Conservation (phyloP, 2,888 invertebrate species). For the Limulus polyphemus region DNA sequence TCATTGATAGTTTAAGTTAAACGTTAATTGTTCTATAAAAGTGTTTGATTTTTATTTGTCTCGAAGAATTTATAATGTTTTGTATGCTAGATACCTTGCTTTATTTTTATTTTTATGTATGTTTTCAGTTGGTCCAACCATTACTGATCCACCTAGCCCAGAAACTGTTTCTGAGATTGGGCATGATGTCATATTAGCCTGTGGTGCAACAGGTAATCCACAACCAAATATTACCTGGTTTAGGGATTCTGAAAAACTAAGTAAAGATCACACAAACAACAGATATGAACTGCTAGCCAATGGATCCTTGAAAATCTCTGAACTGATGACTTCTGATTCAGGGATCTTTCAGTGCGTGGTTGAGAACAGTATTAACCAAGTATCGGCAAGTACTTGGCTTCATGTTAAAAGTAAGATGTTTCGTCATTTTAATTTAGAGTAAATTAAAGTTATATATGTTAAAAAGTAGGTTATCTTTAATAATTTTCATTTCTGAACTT, state of each 20-base stretch:
- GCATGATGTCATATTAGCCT: slow-evolving; percentile 27
- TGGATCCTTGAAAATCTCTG: slow-evolving; percentile 65
- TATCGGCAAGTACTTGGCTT: slow-evolving; percentile 77
- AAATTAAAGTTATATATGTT: background rate
- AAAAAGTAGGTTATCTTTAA: background rate
- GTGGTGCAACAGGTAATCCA: slow-evolving; percentile 24
- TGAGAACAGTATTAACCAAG: slow-evolving; percentile 76
- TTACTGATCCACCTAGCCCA: slow-evolving; percentile 8
- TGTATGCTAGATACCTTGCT: too few relatives aligned
- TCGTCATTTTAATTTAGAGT: background rate
- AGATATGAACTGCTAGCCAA: slow-evolving; percentile 53
- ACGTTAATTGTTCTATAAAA: too few relatives aligned
- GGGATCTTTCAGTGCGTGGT: slow-evolving; percentile 94
- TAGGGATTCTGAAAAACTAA: slow-evolving; percentile 21
- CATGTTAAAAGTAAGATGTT: slow-evolving; percentile 87
- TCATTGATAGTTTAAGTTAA: too few relatives aligned
- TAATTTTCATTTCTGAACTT: background rate
- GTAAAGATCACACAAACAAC: slow-evolving; percentile 5
- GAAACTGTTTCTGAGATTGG: slow-evolving; percentile 25
- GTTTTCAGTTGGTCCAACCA: slow-evolving; percentile 11
- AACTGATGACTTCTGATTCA: slow-evolving; percentile 67
- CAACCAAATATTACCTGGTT: slow-evolving; percentile 26
- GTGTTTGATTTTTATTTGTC: too few relatives aligned
- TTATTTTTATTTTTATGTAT: background rate
- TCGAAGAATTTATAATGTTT: too few relatives aligned